A percentile compares a stretch with the other conserved stretches of the same genome.
Evolutionary conservation across 2,113 vertebrate species (phyloP).

Genomic region (Phodopus roborovskii): DNA sequence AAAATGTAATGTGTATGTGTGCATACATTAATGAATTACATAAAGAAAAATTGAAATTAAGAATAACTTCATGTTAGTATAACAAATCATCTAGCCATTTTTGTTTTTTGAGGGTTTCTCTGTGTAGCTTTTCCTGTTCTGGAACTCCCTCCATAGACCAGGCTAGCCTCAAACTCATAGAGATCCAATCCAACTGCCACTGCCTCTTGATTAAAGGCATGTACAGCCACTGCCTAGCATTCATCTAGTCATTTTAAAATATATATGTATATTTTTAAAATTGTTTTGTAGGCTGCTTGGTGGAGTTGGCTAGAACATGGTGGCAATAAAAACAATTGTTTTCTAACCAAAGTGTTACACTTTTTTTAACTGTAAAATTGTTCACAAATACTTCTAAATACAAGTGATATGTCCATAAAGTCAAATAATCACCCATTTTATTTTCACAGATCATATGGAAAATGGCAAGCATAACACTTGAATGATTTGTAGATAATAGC

Average conservation of each 20-base stretch:
- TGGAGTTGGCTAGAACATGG: not conserved
- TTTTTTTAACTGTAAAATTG: conserved; percentile 2
- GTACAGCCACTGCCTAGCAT: not conserved
- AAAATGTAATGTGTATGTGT: not conserved
- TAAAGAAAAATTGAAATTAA: conserved; percentile 8
- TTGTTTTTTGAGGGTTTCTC: not conserved
- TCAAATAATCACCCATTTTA: not conserved
- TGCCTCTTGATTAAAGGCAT: not conserved
- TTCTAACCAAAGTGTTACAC: conserved; percentile 30
- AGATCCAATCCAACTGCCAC: not conserved
- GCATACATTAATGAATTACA: not conserved
- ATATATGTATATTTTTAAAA: not conserved
- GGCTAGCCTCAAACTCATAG: not conserved
- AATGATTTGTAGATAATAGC: not conserved
- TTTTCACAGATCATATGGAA: not conserved
- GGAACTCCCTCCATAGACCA: not conserved
- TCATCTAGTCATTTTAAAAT: not conserved
- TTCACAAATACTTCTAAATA: conserved; percentile 28
- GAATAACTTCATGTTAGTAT: not conserved
- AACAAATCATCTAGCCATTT: not conserved
- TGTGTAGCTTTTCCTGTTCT: not conserved
- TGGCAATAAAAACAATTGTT: conserved; percentile 22
- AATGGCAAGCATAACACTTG: not conserved
- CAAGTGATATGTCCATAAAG: not conserved
- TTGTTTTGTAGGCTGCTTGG: not conserved